Evolutionary conservation across 2,797 vertebrate species (phyloP).

Genomic region (Leuciscus waleckii): DNA sequence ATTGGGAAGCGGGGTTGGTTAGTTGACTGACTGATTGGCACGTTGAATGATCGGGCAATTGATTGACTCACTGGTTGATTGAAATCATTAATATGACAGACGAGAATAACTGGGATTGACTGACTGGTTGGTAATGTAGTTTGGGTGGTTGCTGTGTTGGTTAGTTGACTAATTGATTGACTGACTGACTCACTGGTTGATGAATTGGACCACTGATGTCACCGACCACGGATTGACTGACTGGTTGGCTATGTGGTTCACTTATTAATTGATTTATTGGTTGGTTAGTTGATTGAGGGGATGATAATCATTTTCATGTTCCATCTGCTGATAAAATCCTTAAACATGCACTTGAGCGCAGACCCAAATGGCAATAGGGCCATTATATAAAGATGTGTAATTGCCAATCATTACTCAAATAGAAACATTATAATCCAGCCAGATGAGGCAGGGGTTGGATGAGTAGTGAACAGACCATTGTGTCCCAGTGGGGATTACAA

Average conservation of each 20-base stretch:
- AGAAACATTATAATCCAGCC: slow-evolving; percentile 70
- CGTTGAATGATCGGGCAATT: neutral
- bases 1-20: too few species aligned
- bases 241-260: neutral
- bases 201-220: neutral
- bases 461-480: slow-evolving; percentile 67
- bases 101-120: neutral
- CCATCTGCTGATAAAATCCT: slow-evolving; percentile 3
- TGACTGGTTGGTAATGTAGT: neutral
- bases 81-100: neutral
- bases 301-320: neutral
- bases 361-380: slow-evolving; percentile 64
- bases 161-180: neutral
- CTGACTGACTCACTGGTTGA: neutral
- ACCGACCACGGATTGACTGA: neutral
- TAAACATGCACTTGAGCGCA: slow-evolving; percentile 1
- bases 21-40: neutral
- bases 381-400: slow-evolving; percentile 68
- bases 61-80: neutral
- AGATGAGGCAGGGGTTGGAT: slow-evolving; percentile 65
- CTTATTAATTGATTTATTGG: neutral
- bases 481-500: slow-evolving; percentile 68
- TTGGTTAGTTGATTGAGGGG: neutral
- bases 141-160: neutral
- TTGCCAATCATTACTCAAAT: slow-evolving; percentile 74